These are phyloP conservation scores for Neodiprion pinetum DNA, from an alignment of 1,140 invertebrate species.

Conservation along the genomic window DNA sequence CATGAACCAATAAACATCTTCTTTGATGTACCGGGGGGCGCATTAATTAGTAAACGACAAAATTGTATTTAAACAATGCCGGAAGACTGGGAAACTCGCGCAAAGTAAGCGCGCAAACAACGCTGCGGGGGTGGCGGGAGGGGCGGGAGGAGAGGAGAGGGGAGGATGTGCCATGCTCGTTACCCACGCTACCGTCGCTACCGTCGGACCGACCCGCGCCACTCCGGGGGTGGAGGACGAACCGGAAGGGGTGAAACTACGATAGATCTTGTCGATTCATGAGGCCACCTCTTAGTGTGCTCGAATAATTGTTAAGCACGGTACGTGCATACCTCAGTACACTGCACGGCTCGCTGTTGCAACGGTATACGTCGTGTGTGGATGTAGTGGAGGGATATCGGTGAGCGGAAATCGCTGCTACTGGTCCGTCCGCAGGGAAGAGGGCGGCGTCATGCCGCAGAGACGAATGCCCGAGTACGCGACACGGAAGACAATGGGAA, in stretches of 20 bases:
- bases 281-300: conserved; percentile 42
- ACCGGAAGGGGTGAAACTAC: conserved; percentile 31
- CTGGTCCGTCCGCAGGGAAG: not conserved
- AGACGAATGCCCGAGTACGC: not conserved
- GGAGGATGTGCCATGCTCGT: conserved; percentile 38
- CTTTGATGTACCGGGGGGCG: conserved; percentile 58
- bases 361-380: no score
- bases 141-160: conserved; percentile 39
- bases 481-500: conserved; percentile 3
- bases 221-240: not conserved
- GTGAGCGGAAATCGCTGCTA: not conserved
- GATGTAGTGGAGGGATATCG: no score
- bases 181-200: conserved; percentile 14
- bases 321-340: not conserved
- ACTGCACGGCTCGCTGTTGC: not conserved
- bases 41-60: conserved; percentile 66
- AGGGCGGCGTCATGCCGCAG: not conserved
- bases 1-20: conserved; percentile 65
- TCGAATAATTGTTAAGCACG: conserved; percentile 51
- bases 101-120: conserved; percentile 54
- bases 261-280: conserved; percentile 55
- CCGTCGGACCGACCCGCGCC: conserved; percentile 21
- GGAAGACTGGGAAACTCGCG: conserved; percentile 39
- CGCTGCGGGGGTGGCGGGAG: conserved; percentile 34
- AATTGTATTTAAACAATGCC: conserved; percentile 65